These are phyloP conservation scores for Camponotus pennsylvanicus DNA, from an alignment of 1,140 invertebrate genomes.

Conservation along the genomic window DNA sequence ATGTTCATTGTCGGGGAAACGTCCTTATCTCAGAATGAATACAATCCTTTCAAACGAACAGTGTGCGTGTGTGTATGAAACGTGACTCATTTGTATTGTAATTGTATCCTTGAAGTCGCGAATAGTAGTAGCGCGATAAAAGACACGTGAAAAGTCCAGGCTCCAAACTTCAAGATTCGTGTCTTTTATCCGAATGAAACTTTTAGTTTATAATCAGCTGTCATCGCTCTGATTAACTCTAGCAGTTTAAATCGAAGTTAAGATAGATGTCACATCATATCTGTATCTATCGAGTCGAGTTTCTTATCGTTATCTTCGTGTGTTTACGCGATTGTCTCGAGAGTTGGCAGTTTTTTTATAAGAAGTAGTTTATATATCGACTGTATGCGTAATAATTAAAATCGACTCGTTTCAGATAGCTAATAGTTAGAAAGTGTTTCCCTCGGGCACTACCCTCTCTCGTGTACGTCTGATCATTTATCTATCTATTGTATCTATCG, in stretches of 20 bases:
- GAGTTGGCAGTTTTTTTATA: background rate
- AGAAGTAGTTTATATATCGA: background rate
- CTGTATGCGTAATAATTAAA: background rate
- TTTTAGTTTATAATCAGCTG: too few relatives aligned
- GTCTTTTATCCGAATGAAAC: background rate
- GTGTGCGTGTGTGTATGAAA: background rate
- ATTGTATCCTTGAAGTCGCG: background rate
- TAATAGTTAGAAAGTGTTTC: background rate
- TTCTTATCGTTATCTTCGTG: background rate
- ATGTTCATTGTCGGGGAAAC: background rate
- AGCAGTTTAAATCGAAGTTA: background rate
- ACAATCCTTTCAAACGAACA: background rate
- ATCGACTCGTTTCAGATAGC: background rate
- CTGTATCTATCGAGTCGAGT: background rate
- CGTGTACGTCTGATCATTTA: background rate
- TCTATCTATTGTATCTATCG: background rate
- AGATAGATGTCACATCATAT: background rate
- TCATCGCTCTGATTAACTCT: background rate
- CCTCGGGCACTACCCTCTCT: background rate
- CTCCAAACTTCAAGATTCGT: background rate
- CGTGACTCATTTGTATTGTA: constrained; percentile 27
- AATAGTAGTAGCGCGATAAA: background rate
- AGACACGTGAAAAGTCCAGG: background rate
- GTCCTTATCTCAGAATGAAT: constrained; percentile 17
- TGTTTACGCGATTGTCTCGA: background rate